phyloP scores from a whole-genome alignment of 2,888 invertebrate species.

The Agapetus fuscipes region DNA sequence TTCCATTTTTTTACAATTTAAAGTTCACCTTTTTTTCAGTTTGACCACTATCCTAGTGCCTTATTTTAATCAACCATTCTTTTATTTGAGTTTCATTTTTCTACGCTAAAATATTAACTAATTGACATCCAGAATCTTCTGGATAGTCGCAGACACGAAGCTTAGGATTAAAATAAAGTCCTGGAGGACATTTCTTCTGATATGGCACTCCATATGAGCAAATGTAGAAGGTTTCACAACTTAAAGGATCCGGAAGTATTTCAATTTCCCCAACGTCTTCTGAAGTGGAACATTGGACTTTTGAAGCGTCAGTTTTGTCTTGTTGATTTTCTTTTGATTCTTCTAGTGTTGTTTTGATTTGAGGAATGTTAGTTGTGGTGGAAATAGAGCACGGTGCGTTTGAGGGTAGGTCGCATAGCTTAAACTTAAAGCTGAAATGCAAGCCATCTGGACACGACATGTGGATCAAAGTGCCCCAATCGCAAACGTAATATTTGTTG shows the following conservation, averaged over 20 bases:
- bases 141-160: slow-evolving; percentile 1
- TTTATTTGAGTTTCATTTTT: too few species aligned
- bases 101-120: too few species aligned
- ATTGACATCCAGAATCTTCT: not conserved
- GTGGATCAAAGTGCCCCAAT: slow-evolving; percentile 9
- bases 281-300: not conserved
- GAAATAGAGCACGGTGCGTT: slow-evolving; percentile 2
- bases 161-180: slow-evolving; percentile 6
- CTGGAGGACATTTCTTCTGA: slow-evolving; percentile 1
- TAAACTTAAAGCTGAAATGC: slow-evolving; percentile 6
- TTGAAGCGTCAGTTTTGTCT: not conserved
- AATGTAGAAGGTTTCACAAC: slow-evolving; percentile 4
- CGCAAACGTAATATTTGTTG: slow-evolving; percentile 12
- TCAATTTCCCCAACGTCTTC: not conserved
- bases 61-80: too few species aligned
- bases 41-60: too few species aligned
- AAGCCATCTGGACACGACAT: slow-evolving; percentile 13
- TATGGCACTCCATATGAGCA: slow-evolving; percentile 4
- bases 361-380: too few species aligned
- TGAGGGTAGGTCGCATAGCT: slow-evolving; percentile 8
- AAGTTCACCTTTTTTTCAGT: too few species aligned
- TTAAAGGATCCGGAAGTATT: slow-evolving; percentile 4
- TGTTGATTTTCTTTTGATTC: too few species aligned
- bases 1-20: too few species aligned
- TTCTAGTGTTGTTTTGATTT: too few species aligned